Evolutionary conservation across 2,888 invertebrate genomes (phyloP).

Genomic region (Chaitophorus viminalis): DNA sequence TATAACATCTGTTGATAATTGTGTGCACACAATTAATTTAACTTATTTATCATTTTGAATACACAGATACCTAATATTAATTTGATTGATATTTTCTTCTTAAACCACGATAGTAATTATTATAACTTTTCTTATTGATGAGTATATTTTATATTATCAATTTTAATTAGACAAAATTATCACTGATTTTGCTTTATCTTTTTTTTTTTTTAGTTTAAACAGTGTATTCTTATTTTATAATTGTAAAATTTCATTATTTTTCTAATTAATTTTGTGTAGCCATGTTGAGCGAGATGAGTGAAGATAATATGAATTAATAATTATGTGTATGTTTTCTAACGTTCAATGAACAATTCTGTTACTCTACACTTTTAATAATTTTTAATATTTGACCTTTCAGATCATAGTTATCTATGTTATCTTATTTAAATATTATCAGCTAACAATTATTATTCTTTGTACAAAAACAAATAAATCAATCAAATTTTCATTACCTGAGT

Average conservation of each 20-base stretch:
- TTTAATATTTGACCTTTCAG: too few species aligned
- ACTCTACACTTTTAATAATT: too few species aligned
- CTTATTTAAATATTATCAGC: too few species aligned
- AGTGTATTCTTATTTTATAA: background rate
- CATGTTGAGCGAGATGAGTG: too few species aligned
- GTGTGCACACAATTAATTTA: background rate
- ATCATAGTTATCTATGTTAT: too few species aligned
- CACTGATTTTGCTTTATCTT: background rate
- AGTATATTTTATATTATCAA: slow-evolving; percentile 4
- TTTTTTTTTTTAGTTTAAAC: background rate
- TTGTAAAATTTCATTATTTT: background rate
- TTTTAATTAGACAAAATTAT: slow-evolving; percentile 23
- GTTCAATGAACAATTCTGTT: too few species aligned
- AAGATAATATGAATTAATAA: too few species aligned
- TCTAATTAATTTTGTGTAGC: background rate
- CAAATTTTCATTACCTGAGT: too few species aligned
- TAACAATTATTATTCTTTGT: too few species aligned
- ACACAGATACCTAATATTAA: background rate
- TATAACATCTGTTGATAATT: background rate
- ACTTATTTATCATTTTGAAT: background rate
- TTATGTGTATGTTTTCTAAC: too few species aligned
- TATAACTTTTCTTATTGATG: slow-evolving; percentile 6
- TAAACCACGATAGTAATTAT: background rate
- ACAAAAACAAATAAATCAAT: too few species aligned
- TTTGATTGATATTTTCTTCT: slow-evolving; percentile 66